Percentiles rank a stretch among this genome's conserved stretches.
phyloP scores from a whole-genome alignment of 2,113 vertebrate genomes.

The Ctenomys sociabilis region DNA sequence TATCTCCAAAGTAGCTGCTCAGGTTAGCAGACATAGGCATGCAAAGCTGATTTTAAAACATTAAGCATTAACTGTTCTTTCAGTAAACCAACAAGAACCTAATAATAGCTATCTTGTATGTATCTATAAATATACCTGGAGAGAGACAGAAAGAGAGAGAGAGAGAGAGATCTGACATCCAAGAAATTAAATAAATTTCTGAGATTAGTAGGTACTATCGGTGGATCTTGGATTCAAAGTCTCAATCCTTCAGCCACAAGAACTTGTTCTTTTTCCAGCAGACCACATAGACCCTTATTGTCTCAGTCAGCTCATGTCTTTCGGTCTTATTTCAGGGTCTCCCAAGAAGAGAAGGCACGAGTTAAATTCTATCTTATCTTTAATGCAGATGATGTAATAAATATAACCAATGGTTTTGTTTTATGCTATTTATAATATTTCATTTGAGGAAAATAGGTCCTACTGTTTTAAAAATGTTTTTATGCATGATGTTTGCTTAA shows the following conservation, averaged over 20 bases:
- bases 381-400: neutral
- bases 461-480: constrained; percentile 19
- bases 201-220: neutral
- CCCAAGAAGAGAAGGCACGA: neutral
- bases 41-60: no score
- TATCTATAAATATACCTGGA: no score
- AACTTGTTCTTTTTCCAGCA: neutral
- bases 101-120: no score
- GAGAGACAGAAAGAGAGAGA: no score
- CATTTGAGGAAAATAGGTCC: neutral
- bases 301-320: neutral
- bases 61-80: no score
- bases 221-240: neutral
- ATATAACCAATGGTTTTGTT: neutral
- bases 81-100: no score
- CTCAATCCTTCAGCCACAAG: neutral
- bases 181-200: constrained; percentile 40
- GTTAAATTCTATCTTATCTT: neutral
- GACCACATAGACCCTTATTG: neutral
- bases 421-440: constrained; percentile 35
- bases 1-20: no score
- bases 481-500: neutral
- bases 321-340: neutral
- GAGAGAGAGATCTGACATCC: neutral
- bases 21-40: no score